Base-by-base conservation (phyloP, 2,113 vertebrate species). In the Nicator chloris region DNA sequence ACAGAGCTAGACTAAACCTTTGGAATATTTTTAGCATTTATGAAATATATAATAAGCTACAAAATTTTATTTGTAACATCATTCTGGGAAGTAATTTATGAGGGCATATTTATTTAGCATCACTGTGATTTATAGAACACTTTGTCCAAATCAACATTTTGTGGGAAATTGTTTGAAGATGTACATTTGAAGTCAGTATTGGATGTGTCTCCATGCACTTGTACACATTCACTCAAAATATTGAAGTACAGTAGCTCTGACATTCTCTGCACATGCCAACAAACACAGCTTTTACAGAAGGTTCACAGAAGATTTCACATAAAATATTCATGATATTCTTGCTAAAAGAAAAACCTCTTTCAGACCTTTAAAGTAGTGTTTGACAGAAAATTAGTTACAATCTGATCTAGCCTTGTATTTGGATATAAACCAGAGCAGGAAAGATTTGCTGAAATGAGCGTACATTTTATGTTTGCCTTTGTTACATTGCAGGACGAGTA, bases 271-370 rank as follows among this genome's bases (percentile, higher is more conserved):
- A 91, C 95, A 95, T 96, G 95, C 92, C 95, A 96, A 92, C 78
- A 97, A 94, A 94, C 63, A 93, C 68, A 93, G 96, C 91, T 97
- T 97, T 97, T 97, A 89, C 70, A 94, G 92, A 77, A 92, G 95
- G 81, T 96, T 96, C 91, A 82, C 91, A 71, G 71, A 93, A 95
- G 85, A 78, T 96, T 92, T 97, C 71, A 83, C 47, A 97, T 98
- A 94, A 98, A 97, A 97, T 97, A 98, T 97, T 98, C 70, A 97
- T 98, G 0, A 77, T 69, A 92, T 95, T 76, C 90, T 66, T 95
- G 50, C 88, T 92, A 68, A 96, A 95, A 97, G 78, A 91, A 95
- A 97, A 96, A 45, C 15, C 31, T 86, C 61, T 87, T 92, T 80
- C 70, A 85, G 59, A 66, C 54, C 78, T 44, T 17, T 77, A 86